Percentiles rank a stretch among this genome's conserved stretches.
These are phyloP conservation scores for Ficedula albicollis DNA, from an alignment of 2,797 vertebrate genomes.

Conservation along the genomic window DNA sequence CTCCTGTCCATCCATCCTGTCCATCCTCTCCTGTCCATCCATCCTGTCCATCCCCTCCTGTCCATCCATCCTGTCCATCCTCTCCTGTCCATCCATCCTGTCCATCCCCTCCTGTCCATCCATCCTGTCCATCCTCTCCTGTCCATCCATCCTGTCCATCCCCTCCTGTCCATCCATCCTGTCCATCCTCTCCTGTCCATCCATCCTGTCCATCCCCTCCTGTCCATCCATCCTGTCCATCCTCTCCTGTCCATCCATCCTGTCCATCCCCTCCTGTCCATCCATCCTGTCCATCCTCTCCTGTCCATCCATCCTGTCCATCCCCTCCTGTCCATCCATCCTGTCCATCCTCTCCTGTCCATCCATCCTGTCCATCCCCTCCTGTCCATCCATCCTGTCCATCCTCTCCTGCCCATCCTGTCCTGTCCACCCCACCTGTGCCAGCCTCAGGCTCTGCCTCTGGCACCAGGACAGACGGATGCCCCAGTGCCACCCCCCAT, in stretches of 20 bases:
- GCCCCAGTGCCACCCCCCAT: rapidly evolving
- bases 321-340: too few relatives aligned
- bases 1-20: not conserved
- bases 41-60: not conserved
- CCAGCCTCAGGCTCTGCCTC: not conserved
- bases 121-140: too few relatives aligned
- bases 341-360: not conserved
- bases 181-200: not conserved
- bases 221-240: not conserved
- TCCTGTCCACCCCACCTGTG: too few relatives aligned
- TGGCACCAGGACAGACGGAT: not conserved
- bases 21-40: not conserved
- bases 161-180: too few relatives aligned
- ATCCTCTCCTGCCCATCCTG: not conserved
- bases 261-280: not conserved
- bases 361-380: not conserved
- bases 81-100: not conserved
- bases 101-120: not conserved
- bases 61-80: not conserved
- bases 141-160: too few relatives aligned
- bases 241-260: not conserved
- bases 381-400: not conserved
- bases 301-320: not conserved
- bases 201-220: too few relatives aligned
- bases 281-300: not conserved